Evolutionary conservation across 2,113 vertebrate species (phyloP).

Genomic region (Arvicanthis niloticus): DNA sequence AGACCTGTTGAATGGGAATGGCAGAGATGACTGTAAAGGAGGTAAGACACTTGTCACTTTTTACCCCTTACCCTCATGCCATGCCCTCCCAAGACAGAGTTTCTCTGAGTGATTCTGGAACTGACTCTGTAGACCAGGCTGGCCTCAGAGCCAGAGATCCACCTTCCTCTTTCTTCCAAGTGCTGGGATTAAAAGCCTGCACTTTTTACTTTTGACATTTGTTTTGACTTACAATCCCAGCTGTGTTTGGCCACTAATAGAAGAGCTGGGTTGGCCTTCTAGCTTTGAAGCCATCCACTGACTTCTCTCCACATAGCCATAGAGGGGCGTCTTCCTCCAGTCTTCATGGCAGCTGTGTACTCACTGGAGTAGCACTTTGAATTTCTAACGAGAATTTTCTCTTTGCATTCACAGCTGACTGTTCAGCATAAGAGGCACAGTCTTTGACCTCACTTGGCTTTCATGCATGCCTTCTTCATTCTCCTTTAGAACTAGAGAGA

Average conservation of each 20-base stretch:
- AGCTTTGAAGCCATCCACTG: background rate
- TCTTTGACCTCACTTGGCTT: background rate
- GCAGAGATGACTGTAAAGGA: conserved; percentile 85
- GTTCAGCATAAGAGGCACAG: background rate
- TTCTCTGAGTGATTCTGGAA: background rate
- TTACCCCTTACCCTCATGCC: background rate
- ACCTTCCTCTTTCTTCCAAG: background rate
- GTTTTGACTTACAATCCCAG: background rate
- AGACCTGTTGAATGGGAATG: conserved; percentile 55
- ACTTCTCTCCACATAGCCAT: background rate
- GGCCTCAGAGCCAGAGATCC: background rate
- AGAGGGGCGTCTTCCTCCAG: background rate
- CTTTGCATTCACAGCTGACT: background rate
- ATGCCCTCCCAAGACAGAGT: background rate
- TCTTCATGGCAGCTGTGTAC: background rate
- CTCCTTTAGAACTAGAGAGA: background rate
- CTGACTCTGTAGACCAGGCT: background rate
- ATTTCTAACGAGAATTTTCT: background rate
- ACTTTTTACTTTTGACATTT: background rate
- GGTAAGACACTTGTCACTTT: conserved; percentile 84
- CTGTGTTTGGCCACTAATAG: background rate
- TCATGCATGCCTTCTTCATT: background rate
- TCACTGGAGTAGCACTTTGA: background rate
- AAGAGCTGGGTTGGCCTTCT: background rate
- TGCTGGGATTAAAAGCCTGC: background rate